Evolutionary conservation across 1,140 invertebrate species (phyloP).

Genomic region (Adoxophyes honmai): DNA sequence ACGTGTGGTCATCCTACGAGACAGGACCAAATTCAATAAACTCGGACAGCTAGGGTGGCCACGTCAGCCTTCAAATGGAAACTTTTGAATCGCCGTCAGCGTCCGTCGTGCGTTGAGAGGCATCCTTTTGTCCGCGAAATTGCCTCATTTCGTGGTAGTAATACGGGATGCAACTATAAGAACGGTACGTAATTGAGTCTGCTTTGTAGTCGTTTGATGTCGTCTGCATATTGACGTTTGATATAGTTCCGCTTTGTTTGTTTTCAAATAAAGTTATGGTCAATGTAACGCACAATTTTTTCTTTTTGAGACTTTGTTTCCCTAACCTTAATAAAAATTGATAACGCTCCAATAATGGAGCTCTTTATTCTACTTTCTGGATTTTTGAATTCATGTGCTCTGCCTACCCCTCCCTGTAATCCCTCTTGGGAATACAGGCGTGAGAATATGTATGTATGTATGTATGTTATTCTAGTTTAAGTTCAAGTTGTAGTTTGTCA

Average conservation of each 20-base stretch:
- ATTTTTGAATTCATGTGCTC: too few relatives aligned
- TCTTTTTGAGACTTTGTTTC: too few relatives aligned
- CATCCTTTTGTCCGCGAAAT: conserved; percentile 69
- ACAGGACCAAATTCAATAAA: conserved; percentile 66
- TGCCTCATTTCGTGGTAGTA: conserved; percentile 62
- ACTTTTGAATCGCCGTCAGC: conserved; percentile 66
- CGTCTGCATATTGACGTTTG: conserved; percentile 38
- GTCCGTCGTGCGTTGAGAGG: conserved; percentile 35
- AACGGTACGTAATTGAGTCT: conserved; percentile 57
- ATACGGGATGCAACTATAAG: conserved; percentile 69
- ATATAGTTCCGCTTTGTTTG: conserved; percentile 37
- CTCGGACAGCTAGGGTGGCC: conserved; percentile 46
- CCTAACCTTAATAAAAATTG: too few relatives aligned
- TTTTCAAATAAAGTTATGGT: conserved; percentile 26
- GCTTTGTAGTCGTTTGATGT: conserved; percentile 59
- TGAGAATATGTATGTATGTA: too few relatives aligned
- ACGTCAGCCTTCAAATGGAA: conserved; percentile 45
- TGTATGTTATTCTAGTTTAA: too few relatives aligned
- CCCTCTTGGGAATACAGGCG: too few relatives aligned
- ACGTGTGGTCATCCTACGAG: conserved; percentile 60
- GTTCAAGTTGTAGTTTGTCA: too few relatives aligned
- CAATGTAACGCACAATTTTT: too few relatives aligned
- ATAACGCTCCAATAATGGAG: too few relatives aligned
- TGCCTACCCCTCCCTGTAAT: too few relatives aligned
- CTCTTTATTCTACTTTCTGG: too few relatives aligned